Conservation (phyloP, 2,797 vertebrate genomes). For the Anabacerthia variegaticeps region DNA sequence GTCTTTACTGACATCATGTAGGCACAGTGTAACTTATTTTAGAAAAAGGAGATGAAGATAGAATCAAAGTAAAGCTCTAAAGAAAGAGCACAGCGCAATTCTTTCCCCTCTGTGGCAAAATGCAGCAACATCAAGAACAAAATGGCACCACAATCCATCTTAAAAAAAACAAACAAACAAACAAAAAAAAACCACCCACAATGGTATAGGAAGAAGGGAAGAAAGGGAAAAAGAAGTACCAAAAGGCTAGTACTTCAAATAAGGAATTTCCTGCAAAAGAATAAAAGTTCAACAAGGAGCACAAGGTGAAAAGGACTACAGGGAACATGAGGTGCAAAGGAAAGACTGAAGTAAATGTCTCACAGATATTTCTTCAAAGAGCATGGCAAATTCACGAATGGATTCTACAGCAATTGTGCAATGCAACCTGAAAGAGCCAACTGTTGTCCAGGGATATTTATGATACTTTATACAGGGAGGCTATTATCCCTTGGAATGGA, state of each 20-base stretch:
- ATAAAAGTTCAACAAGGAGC: not conserved
- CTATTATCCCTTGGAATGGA: slow-evolving; percentile 50
- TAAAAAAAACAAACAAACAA: not conserved
- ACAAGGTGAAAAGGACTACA: not conserved
- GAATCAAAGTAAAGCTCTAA: not conserved
- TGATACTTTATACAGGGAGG: slow-evolving; percentile 39
- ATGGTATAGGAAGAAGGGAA: accelerated
- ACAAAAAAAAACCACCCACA: not conserved
- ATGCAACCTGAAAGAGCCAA: not conserved
- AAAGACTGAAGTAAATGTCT: not conserved
- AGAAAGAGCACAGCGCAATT: not conserved
- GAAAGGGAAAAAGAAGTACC: no score
- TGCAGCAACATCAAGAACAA: not conserved
- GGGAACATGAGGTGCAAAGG: not conserved
- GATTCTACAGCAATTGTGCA: not conserved
- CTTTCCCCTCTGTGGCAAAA: slow-evolving; percentile 17
- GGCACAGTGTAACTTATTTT: not conserved
- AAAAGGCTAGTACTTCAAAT: not conserved
- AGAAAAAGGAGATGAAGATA: not conserved
- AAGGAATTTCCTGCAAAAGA: not conserved
- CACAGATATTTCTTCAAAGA: not conserved
- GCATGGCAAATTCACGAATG: not conserved
- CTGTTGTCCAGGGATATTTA: slow-evolving; percentile 58
- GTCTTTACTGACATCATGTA: not conserved
- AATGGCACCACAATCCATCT: not conserved